Conservation (phyloP, 1,140 invertebrate genomes). For the Saccostrea echinata region DNA sequence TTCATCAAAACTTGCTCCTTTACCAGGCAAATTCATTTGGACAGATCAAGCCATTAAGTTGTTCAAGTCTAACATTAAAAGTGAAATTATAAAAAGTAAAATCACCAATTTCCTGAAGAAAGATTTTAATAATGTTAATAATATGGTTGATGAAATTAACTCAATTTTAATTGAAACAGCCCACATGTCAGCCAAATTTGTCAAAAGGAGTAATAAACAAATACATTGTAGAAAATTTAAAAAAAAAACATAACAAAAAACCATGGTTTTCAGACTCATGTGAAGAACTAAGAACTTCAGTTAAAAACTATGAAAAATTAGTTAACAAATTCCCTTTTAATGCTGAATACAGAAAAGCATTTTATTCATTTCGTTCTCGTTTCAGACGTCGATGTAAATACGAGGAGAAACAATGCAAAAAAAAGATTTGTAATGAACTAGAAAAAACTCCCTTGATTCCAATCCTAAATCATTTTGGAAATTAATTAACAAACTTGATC, state of each 20-base stretch:
- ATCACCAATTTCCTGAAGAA: neutral
- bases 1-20: neutral
- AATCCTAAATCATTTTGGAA: constrained; percentile 45
- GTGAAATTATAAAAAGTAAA: neutral
- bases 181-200: constrained; percentile 12
- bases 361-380: constrained; percentile 17
- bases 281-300: constrained; percentile 1
- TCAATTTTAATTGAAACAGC: constrained; percentile 24
- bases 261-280: constrained; percentile 42
- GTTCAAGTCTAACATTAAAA: neutral
- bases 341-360: constrained; percentile 10
- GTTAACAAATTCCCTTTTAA: constrained; percentile 41
- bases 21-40: constrained; percentile 41
- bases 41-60: constrained; percentile 6
- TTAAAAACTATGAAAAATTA: constrained; percentile 41
- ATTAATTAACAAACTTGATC: constrained; percentile 34
- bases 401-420: constrained; percentile 10
- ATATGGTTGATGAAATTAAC: constrained; percentile 11
- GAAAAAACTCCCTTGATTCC: neutral
- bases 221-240: neutral
- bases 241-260: constrained; percentile 28
- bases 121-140: neutral
- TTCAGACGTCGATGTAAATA: constrained; percentile 2
- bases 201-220: neutral
- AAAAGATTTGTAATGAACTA: neutral